Percentiles rank a stretch among this genome's conserved stretches.
Evolutionary conservation across 30 jellyfish, hydroid and myxozoan species (phyloP).

Genomic region (Aurelia coerulea): DNA sequence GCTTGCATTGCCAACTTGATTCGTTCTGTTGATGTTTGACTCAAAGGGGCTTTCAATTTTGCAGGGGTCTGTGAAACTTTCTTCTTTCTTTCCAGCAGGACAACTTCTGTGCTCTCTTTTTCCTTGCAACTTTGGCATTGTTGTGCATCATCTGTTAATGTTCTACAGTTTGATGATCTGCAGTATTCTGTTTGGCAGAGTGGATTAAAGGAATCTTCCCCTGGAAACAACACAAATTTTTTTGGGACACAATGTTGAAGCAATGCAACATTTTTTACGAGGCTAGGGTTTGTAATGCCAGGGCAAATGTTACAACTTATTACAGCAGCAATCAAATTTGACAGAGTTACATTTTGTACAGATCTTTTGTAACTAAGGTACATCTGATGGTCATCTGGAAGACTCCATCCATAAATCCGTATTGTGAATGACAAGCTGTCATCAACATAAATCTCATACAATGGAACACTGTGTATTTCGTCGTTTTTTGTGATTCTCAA

Average conservation of each 20-base stretch:
- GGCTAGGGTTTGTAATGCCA: neutral
- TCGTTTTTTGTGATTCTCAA: neutral
- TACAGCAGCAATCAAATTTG: neutral
- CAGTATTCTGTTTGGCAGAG: neutral
- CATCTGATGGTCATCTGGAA: constrained; percentile 13
- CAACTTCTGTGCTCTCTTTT: too few relatives aligned
- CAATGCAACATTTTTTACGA: neutral
- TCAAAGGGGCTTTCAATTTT: constrained; percentile 25
- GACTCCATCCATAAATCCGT: constrained; percentile 7
- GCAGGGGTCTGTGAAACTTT: constrained; percentile 8
- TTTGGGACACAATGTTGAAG: constrained; percentile 2
- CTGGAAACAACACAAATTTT: neutral
- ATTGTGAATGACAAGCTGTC: constrained; percentile 18
- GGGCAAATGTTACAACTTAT: neutral
- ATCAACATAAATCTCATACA: constrained; percentile 7
- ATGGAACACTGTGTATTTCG: neutral
- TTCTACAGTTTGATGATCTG: neutral
- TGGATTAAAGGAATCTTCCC: too few relatives aligned
- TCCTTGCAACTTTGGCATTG: constrained; percentile 5
- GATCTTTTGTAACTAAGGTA: neutral
- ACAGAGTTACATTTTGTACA: neutral
- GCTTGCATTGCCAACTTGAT: constrained; percentile 49
- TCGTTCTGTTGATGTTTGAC: neutral
- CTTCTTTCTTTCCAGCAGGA: neutral
- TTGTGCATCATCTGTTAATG: neutral